Base-by-base conservation (phyloP, 2,888 invertebrate species). In the Ypsolopha sequella region DNA sequence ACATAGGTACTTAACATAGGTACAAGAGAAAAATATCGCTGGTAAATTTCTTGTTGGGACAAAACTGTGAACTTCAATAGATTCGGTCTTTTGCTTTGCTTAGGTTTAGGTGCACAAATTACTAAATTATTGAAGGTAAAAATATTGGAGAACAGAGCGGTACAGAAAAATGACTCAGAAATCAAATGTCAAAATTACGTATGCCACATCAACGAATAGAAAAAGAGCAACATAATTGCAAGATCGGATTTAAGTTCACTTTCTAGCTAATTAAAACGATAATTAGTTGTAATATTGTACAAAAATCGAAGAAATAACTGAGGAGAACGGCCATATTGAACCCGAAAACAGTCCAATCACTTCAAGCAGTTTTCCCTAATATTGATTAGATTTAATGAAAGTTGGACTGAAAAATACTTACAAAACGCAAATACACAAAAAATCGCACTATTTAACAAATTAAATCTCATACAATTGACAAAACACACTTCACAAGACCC, bases 291-390 rank as follows among this genome's bases (percentile, higher is more conserved):
- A 49, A 50, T 55, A 52, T 54, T 57, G 56, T 50, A 55, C 52
- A 61, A 63, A 61, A 62, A 46, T 13, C 63, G 60, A 61, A 55
- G 58, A 68, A 73, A 68, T 73, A 74, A 59, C 70, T 54, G 53
- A 61, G 61, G 61, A 63, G 77, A 80, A 81, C 85, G 85, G 85
- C 85, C 85, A 86, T 86, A 85, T 86, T 86, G 85, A 82, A 80
- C 80, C 60, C 48, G 62, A 57, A 62, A 56, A 61, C 55, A 57
- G 57, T 59, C 57, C 58, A 46, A 46, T 46, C 46, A 46, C 11
- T 59, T 57, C 58, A 46, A 46, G 34, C 46, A 46, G 10, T 46
- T 33, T 46, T 46, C 11, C 36, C n/a, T 9, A 11, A 14, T 38
- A 13, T 14, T 14, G 11, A 7, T 0, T 7, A 13, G 8, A 1